phyloP scores from a whole-genome alignment of 1,140 invertebrate species.

The Drosophila jambulina region DNA sequence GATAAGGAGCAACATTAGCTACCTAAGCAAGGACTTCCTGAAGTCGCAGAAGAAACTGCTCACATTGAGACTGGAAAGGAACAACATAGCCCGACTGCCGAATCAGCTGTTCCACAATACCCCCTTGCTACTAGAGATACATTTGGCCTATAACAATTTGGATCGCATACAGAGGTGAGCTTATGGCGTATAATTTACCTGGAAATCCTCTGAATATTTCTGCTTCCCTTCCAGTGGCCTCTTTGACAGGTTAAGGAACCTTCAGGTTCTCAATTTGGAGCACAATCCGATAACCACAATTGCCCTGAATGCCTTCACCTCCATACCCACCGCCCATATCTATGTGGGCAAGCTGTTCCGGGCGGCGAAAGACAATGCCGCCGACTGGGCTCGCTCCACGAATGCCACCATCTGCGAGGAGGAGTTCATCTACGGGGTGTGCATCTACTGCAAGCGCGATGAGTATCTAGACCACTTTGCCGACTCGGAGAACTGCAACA shows the following conservation, averaged over 20 bases:
- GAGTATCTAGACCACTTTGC: constrained; percentile 71
- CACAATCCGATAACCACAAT: constrained; percentile 75
- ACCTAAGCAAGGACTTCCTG: constrained; percentile 62
- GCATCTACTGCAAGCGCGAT: constrained; percentile 67
- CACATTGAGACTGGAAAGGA: constrained; percentile 51
- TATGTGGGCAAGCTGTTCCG: constrained; percentile 60
- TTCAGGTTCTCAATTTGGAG: constrained; percentile 69
- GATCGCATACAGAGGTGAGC: constrained; percentile 69
- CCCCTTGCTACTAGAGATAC: constrained; percentile 56
- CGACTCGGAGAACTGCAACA: constrained; percentile 68
- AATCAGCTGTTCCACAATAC: constrained; percentile 63
- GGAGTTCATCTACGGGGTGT: constrained; percentile 68
- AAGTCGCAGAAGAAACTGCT: constrained; percentile 60
- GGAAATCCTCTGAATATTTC: background rate
- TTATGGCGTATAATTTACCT: background rate
- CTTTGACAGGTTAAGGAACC: constrained; percentile 60
- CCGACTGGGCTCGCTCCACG: constrained; percentile 59
- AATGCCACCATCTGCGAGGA: constrained; percentile 73
- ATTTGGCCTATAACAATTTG: constrained; percentile 66
- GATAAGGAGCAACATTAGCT: constrained; percentile 71
- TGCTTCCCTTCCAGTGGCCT: constrained; percentile 44
- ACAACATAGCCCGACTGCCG: constrained; percentile 66
- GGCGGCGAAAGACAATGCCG: constrained; percentile 25
- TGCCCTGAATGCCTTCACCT: constrained; percentile 54
- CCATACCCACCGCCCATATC: constrained; percentile 60